Conservation (phyloP, 2,888 invertebrate species). For the Odontocolon sp. region DNA sequence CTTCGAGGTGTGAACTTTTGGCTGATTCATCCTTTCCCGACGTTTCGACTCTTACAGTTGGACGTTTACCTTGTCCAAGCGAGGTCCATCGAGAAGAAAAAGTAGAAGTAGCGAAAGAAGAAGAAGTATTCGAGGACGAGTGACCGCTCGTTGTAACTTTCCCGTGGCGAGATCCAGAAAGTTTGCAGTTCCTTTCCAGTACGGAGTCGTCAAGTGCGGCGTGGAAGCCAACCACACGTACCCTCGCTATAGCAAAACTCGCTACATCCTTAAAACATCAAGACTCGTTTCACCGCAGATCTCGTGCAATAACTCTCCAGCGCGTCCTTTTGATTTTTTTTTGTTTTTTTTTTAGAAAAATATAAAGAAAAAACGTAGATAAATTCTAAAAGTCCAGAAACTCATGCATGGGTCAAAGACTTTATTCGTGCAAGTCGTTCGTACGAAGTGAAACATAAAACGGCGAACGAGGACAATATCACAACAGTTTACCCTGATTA, state of each 20-base stretch:
- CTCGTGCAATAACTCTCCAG: slow-evolving; percentile 45
- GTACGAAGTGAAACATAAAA: slow-evolving; percentile 15
- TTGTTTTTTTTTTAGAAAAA: not conserved
- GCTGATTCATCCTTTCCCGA: slow-evolving; percentile 19
- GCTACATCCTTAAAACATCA: slow-evolving; percentile 45
- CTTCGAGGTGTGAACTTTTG: slow-evolving; percentile 42
- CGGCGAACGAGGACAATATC: slow-evolving; percentile 11
- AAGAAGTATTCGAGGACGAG: slow-evolving; percentile 47
- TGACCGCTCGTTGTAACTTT: slow-evolving; percentile 56
- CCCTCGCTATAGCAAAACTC: slow-evolving; percentile 41
- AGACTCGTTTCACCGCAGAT: slow-evolving; percentile 37
- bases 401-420: slow-evolving; percentile 10
- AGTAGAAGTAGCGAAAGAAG: not conserved
- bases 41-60: slow-evolving; percentile 19
- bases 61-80: slow-evolving; percentile 27
- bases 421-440: not conserved
- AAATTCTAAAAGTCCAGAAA: not conserved
- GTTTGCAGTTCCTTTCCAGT: slow-evolving; percentile 49
- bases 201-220: slow-evolving; percentile 34
- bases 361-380: slow-evolving; percentile 1
- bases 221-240: slow-evolving; percentile 30
- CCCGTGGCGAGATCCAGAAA: slow-evolving; percentile 30
- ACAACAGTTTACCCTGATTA: slow-evolving; percentile 16
- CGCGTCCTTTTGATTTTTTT: not conserved
- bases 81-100: slow-evolving; percentile 22